Evolutionary conservation across 2,113 vertebrate species (phyloP), one percentile per base, ranked within the genome.

Genomic region (Mugil cephalus): DNA sequence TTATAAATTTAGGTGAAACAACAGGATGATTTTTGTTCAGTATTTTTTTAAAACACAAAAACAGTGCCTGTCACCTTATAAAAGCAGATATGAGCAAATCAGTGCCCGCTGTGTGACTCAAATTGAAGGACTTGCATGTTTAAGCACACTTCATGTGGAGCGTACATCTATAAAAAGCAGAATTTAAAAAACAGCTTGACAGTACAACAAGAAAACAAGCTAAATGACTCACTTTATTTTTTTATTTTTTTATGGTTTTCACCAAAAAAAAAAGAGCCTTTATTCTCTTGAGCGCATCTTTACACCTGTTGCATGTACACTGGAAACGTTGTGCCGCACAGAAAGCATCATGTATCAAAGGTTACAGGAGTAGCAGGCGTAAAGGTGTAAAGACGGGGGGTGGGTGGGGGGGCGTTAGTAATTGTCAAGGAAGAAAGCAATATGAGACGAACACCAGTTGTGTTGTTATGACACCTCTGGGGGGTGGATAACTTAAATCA

Each of bases 401-500:
- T 48, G 53, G 51, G 85, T 79, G 62, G 77, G 73, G 53, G 53
- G 51, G 62, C 43, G 63, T 30, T 51, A 43, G 85, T 82, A 59
- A 84, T 89, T 77, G 77, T 58, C 17, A 71, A 90, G 88, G 77
- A 77, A 80, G 86, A 82, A 83, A 80, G 72, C 79, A 84, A 83
- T 82, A 81, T 70, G 75, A 85, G 51, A 62, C 72, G 89, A 87
- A 89, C 72, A 84, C 68, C 70, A 65, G 65, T 79, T 70, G 69
- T 86, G 72, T 76, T 78, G 75, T 85, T 85, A 87, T 77, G 75
- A 86, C 84, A 91, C 82, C 80, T 80, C 40, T 30, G 24, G 42
- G 65, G 67, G 61, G 39, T 63, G 81, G 84, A 79, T 79, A 79
- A 85, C 86, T 85, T 88, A 84, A 92, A 92, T 93, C 84, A 92